These are phyloP conservation scores for Hypercompe scribonia DNA, from an alignment of 2,888 invertebrate species.

Conservation along the genomic window DNA sequence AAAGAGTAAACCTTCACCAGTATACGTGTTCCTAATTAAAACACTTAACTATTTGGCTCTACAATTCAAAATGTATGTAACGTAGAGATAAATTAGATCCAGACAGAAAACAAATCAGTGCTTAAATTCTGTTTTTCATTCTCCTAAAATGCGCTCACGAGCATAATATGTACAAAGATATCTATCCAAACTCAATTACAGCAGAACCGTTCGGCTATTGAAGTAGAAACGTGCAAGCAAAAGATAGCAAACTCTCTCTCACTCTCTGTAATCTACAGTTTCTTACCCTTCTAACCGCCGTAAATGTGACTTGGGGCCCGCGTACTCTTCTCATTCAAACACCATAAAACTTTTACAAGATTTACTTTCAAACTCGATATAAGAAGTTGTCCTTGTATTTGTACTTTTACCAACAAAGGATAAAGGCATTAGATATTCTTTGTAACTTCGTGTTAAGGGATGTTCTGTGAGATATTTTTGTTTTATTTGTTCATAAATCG, in stretches of 20 bases:
- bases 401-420: slow-evolving; percentile 5
- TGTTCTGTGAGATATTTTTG: background rate
- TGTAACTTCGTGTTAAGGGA: slow-evolving; percentile 1
- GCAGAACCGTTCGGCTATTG: background rate
- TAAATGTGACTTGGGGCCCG: slow-evolving; percentile 11
- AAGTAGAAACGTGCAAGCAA: background rate
- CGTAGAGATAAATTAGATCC: too few species aligned
- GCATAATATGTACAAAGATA: background rate
- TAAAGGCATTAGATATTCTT: background rate
- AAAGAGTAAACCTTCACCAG: too few species aligned
- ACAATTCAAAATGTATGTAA: too few species aligned
- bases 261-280: slow-evolving; percentile 9
- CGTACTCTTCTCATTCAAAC: slow-evolving; percentile 4
- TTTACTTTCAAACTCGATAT: slow-evolving; percentile 21
- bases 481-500: background rate
- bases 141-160: too few species aligned
- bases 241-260: background rate
- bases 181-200: background rate
- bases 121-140: too few species aligned
- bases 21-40: too few species aligned
- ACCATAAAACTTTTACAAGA: slow-evolving; percentile 23
- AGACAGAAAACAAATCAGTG: too few species aligned
- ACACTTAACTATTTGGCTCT: too few species aligned
- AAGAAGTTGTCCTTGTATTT: slow-evolving; percentile 12
- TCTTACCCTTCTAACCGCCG: background rate